phyloP scores from a whole-genome alignment of 2,888 invertebrate genomes.

The Pandemis heparana region DNA sequence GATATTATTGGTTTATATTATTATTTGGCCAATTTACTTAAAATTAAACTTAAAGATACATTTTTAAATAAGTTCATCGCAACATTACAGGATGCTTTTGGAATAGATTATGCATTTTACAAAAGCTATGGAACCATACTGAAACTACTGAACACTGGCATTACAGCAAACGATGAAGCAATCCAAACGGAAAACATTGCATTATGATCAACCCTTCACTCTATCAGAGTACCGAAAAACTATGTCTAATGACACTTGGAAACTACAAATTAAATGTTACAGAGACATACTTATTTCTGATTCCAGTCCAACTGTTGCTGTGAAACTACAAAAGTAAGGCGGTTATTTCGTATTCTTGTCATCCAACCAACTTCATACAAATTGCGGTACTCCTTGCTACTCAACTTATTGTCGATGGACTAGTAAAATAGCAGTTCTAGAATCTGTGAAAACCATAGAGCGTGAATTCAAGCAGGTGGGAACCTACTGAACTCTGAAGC shows the following conservation, averaged over 20 bases:
- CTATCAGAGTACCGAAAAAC: slow-evolving; percentile 1
- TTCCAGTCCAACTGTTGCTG: neutral
- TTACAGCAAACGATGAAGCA: neutral
- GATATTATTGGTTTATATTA: slow-evolving; percentile 52
- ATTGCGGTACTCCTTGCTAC: neutral
- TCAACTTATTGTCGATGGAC: neutral
- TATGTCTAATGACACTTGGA: neutral
- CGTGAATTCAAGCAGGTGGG: too few relatives aligned
- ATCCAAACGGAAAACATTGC: slow-evolving; percentile 8
- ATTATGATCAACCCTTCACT: neutral
- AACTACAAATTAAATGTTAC: slow-evolving; percentile 9
- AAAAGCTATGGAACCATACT: slow-evolving; percentile 27
- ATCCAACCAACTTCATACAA: neutral
- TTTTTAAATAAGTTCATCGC: slow-evolving; percentile 27
- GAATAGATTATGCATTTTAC: slow-evolving; percentile 7
- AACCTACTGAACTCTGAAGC: too few relatives aligned
- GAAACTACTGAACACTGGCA: slow-evolving; percentile 26
- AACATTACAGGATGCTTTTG: neutral
- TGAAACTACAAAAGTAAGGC: neutral
- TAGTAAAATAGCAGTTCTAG: neutral
- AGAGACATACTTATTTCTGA: neutral
- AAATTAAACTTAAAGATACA: slow-evolving; percentile 46
- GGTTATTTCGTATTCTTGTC: slow-evolving; percentile 6
- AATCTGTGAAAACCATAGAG: too few relatives aligned
- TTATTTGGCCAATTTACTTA: slow-evolving; percentile 69